These are phyloP conservation scores for Orius laevigatus DNA, from an alignment of 1,140 invertebrate genomes.

Conservation along the genomic window DNA sequence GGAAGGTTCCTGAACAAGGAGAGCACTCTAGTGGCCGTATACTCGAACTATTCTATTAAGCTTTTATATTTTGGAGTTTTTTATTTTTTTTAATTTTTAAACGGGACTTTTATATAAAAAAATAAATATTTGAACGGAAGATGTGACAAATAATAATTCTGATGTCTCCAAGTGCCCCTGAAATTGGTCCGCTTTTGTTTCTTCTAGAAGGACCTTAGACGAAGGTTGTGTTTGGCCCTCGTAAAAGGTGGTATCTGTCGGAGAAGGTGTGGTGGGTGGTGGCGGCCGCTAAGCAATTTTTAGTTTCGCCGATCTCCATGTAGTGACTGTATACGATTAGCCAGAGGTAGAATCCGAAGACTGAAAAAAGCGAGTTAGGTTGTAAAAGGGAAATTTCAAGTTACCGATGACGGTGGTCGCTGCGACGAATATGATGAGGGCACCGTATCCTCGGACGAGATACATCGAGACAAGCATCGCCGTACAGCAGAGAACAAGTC, in stretches of 20 bases:
- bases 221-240: not conserved
- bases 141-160: no score
- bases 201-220: not conserved
- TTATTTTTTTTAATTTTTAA: no score
- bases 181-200: no score
- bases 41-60: no score
- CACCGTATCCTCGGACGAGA: slow-evolving; percentile 23
- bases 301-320: slow-evolving; percentile 20
- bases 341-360: slow-evolving; percentile 30
- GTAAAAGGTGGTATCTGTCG: slow-evolving; percentile 5
- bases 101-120: no score
- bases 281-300: slow-evolving; percentile 1
- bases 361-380: slow-evolving; percentile 16
- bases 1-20: no score
- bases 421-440: slow-evolving; percentile 14
- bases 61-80: no score
- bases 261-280: slow-evolving; percentile 4
- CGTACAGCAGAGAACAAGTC: slow-evolving; percentile 25
- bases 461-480: slow-evolving; percentile 26
- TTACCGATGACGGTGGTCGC: slow-evolving; percentile 10
- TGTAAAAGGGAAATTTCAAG: slow-evolving; percentile 1
- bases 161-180: no score
- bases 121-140: no score
- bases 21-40: no score
- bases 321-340: slow-evolving; percentile 34